Base-by-base conservation (phyloP, 2,888 invertebrate species). In the Andrena dorsata region DNA sequence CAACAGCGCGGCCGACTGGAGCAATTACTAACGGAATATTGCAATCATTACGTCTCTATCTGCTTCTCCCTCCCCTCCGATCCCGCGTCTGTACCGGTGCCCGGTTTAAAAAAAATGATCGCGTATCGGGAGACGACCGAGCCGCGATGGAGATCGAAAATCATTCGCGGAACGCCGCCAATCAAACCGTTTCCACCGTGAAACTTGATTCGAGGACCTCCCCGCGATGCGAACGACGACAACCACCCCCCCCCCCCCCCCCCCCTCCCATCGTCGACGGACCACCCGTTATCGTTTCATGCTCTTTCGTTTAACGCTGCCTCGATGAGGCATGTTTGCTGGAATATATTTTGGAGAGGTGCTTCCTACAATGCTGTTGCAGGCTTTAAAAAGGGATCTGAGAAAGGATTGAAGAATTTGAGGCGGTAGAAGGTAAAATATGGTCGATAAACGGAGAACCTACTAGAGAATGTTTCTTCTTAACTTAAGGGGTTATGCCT, bases 11-110 rank as follows among this genome's bases (percentile, higher is more conserved):
- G 86, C 95, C 95, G 95, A 95, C 95, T 95, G 95, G 95, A 95
- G 95, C 95, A 95, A 95, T 95, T 95, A 95, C 95, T 95, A 95
- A 95, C 95, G 94, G 94, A 94, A 94, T 91, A 90, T 89, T 92
- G 92, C 94, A 89, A 92, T 92, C 90, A 91, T 91, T 92, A 91
- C 89, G 90, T 89, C 85, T 92, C 89, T 89, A 90, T 92, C 90
- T 89, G 88, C 60, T 74, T 10, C 72, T 63, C 20, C 60, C 53
- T 61, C 56, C 60, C 2, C 26, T 51, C 41, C 47, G 47, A 56
- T 68, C 64, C 58, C 72, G 35, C 69, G 74, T 78, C 84, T 77
- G 66, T 64, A 84, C 60, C 77, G 66, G 61, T 80, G 41, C 41
- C 47, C 60, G 75, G 79, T 56, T 74, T 79, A 75, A 83, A 83